Percentiles rank a stretch among this genome's conserved stretches.
These are phyloP conservation scores for Phenganax subtilis DNA, from an alignment of 92 coral and sea anemone genomes.

Conservation along the genomic window DNA sequence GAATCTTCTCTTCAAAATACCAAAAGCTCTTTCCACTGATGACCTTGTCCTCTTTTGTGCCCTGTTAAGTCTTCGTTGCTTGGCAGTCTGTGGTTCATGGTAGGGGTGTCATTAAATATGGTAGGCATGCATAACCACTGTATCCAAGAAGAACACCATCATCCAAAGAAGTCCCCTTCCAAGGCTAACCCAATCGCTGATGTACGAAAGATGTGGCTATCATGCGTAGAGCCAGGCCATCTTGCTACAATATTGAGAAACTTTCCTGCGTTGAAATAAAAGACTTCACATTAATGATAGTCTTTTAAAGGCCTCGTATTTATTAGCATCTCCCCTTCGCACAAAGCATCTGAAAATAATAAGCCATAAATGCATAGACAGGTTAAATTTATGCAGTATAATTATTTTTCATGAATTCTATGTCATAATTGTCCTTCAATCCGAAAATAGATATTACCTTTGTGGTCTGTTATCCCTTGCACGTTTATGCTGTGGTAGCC, in stretches of 20 bases:
- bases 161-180: conserved; percentile 39
- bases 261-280: conserved; percentile 14
- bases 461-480: conserved; percentile 38
- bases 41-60: conserved; percentile 50
- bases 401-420: too few species aligned
- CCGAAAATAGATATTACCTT: conserved; percentile 10
- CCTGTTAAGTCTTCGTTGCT: conserved; percentile 44
- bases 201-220: conserved; percentile 37
- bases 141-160: conserved; percentile 48
- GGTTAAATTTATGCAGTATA: too few species aligned
- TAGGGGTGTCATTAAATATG: conserved; percentile 55
- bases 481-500: conserved; percentile 32
- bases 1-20: conserved; percentile 54
- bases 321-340: too few species aligned
- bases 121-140: conserved; percentile 59
- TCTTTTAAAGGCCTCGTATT: too few species aligned
- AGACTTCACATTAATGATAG: too few species aligned
- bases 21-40: conserved; percentile 53
- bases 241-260: conserved; percentile 42
- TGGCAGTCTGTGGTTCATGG: conserved; percentile 36
- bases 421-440: too few species aligned
- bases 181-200: conserved; percentile 36
- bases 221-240: conserved; percentile 45
- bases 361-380: too few species aligned
- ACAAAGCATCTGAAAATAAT: too few species aligned